phyloP scores from a whole-genome alignment of 2,888 invertebrate species.

The Lasioglossum oenotherae region DNA sequence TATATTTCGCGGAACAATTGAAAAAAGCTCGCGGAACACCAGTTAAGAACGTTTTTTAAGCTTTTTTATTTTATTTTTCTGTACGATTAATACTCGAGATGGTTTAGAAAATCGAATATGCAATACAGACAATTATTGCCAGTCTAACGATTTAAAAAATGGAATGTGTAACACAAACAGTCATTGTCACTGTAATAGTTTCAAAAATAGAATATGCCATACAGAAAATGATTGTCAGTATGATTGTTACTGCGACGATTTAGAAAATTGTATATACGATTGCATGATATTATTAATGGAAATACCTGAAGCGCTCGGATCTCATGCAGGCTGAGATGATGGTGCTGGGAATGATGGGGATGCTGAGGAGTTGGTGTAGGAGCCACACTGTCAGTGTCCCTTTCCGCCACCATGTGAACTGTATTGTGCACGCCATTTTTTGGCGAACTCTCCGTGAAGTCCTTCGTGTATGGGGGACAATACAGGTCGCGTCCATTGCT shows the following conservation, averaged over 20 bases:
- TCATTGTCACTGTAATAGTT: too few species aligned
- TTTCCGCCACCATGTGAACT: slow-evolving; percentile 86
- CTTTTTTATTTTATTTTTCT: background rate
- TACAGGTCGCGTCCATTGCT: slow-evolving; percentile 81
- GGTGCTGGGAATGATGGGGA: slow-evolving; percentile 85
- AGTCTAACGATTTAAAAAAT: background rate
- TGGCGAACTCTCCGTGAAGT: slow-evolving; percentile 73
- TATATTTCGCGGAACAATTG: too few species aligned
- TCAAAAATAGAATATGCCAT: too few species aligned
- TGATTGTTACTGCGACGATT: too few species aligned
- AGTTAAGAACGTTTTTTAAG: too few species aligned
- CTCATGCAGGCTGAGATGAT: slow-evolving; percentile 88
- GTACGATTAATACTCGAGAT: background rate
- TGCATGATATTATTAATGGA: background rate
- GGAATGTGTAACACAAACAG: background rate
- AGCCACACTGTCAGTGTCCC: slow-evolving; percentile 85
- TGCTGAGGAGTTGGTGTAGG: slow-evolving; percentile 82
- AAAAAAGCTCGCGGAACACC: too few species aligned
- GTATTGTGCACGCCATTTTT: slow-evolving; percentile 79
- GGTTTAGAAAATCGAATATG: background rate
- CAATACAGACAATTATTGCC: too few species aligned
- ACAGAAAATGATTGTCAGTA: too few species aligned
- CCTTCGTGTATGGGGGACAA: slow-evolving; percentile 78
- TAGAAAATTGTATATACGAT: too few species aligned
- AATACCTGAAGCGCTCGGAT: slow-evolving; percentile 86